Percentiles rank a stretch among this genome's conserved stretches.
Conservation (phyloP, 2,888 invertebrate genomes). For the Flexamia atlantica region DNA sequence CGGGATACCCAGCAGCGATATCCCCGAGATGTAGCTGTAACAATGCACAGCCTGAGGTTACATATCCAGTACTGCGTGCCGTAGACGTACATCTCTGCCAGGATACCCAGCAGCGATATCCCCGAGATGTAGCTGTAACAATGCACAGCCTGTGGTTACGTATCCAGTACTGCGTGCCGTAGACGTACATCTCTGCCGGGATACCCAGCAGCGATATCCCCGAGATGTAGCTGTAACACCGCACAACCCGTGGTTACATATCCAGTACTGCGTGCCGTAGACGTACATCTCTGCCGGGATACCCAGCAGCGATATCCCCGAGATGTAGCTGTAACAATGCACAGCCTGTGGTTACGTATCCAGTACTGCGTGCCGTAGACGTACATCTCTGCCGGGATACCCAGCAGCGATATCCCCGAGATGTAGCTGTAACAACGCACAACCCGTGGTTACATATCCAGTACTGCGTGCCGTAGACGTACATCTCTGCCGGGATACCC, state of each 20-base stretch:
- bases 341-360: conserved; percentile 72
- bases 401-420: conserved; percentile 85
- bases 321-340: conserved; percentile 80
- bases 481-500: conserved; percentile 87
- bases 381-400: conserved; percentile 87
- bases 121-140: conserved; percentile 84
- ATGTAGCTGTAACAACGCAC: conserved; percentile 80
- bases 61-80: conserved; percentile 85
- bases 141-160: conserved; percentile 78
- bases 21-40: conserved; percentile 85
- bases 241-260: conserved; percentile 79
- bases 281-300: conserved; percentile 88
- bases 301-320: conserved; percentile 85
- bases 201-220: conserved; percentile 85
- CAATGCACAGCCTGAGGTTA: conserved; percentile 78
- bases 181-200: conserved; percentile 87
- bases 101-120: conserved; percentile 84
- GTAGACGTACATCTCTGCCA: conserved; percentile 87
- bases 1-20: conserved; percentile 84
- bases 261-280: conserved; percentile 86
- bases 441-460: conserved; percentile 75
- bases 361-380: conserved; percentile 86
- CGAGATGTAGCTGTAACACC: conserved; percentile 81
- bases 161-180: conserved; percentile 85
- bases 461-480: conserved; percentile 85